Base-by-base conservation (phyloP, 2,797 vertebrate species). In the Huso huso region DNA sequence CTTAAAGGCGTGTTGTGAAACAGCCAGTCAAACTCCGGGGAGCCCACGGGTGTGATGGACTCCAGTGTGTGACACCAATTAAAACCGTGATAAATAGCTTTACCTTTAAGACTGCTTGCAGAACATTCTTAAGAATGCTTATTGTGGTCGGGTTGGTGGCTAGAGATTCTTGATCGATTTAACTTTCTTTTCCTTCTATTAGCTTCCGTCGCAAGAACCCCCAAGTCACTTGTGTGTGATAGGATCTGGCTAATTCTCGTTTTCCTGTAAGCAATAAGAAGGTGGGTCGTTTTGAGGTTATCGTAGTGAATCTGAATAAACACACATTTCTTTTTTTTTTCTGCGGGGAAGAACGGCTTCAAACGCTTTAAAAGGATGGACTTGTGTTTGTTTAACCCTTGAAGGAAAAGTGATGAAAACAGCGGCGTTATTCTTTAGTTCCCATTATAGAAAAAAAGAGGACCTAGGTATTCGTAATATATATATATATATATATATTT, bases 231-330 rank as follows among this genome's bases (percentile, higher is more conserved):
- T 62, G 61, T 48, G 18, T 62, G 61, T 6, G 61, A 62, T 62
- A 62, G 61, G 61, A 48, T 3, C 48, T 23, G 48, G 11, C 8
- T 18, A 7, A 15, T 51, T 64, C 66, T n/a, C 9, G 51, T 48
- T 65, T 61, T 63, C 64, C 55, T 58, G 13, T 63, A 70, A 66
- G 61, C 48, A 48, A 18, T n/a, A 49, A 58, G 63, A 66, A 69
- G 72, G 72, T 72, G 63, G 67, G 64, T 63, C 64, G 18, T 49
- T 62, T 37, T 23, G 18, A 37, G 18, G 61, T 18, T 10, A 10
- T 12, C n/a, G 23, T 37, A 66, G 64, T 15, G 53, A 62, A 83
- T 85, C 82, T 84, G 82, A 83, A 80, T 75, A 85, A 88, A 87
- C 81, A 86, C 83, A 81, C 74, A 62, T 18, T 7, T 9, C 48